Evolutionary conservation across 2,888 invertebrate species (phyloP), one percentile per base, ranked within the genome.

Genomic region (Pocota personata): DNA sequence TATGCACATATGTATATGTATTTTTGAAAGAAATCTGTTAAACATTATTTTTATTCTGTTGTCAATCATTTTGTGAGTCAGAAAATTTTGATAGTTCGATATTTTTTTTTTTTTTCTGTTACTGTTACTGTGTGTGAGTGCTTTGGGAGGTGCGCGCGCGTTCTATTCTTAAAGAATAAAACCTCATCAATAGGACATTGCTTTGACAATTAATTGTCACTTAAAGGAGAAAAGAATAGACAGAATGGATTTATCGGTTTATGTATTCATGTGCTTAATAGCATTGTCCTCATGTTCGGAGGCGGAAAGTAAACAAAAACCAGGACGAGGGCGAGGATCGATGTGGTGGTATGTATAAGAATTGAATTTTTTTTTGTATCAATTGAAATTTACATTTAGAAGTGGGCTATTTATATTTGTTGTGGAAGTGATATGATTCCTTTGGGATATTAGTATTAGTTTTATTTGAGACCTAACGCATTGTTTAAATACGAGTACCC

Each of bases 281-380:
- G 90, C 91, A 78, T 88, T 92, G 72, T 90, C 89, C 88, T 88
- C 90, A 46, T 88, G 89, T 75, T 62, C 88, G 88, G 89, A 90
- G 88, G 90, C 89, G 71, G 92, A 91, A 84, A 91, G 90, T 75
- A 92, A 92, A 90, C 91, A 91, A 66, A 95, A 95, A 91, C 94
- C 94, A 89, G 95, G 96, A 91, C 94, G 97, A 91, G 97, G 97
- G 90, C 95, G 97, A 91, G 97, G 97, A 92, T 97, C 97, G 90
- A 97, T 97, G 96, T 97, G 97, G 97, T 97, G 97, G 97, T 97
- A 93, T 94, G 97, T 94, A 89, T 43, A 21, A 21, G 5, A 52
- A 14, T 2, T 16, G 0, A 3, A 1, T 12, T 50, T 37, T 67
- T 24, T 43, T 1, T 14, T 16, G 2, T 1, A 35, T 27, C 14